Conservation (phyloP, 2,113 vertebrate species). For the Ptyas mucosa region DNA sequence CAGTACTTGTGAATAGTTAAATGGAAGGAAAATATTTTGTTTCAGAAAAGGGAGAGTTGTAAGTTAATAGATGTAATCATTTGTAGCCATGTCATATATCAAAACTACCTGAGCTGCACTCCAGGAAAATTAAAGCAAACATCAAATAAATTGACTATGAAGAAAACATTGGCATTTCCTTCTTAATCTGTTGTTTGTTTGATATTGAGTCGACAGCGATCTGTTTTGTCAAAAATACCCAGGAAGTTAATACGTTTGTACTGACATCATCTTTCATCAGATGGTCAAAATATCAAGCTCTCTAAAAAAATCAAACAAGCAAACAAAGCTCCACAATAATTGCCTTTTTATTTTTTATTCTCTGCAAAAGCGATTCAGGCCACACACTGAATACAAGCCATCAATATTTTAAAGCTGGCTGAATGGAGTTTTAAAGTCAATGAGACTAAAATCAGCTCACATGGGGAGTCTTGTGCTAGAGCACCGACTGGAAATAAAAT, state of each 20-base stretch:
- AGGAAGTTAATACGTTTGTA: not conserved
- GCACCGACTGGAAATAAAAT: not conserved
- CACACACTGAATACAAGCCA: not conserved
- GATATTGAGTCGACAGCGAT: not conserved
- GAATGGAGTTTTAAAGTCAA: not conserved
- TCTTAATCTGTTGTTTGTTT: not conserved
- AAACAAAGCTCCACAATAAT: not conserved
- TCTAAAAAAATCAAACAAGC: not conserved
- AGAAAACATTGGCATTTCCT: not conserved
- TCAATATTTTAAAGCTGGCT: not conserved
- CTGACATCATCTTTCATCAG: not conserved
- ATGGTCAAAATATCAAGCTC: not conserved
- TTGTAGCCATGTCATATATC: slow-evolving; percentile 4
- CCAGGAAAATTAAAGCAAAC: not conserved
- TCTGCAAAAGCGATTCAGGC: not conserved
- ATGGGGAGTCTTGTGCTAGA: not conserved
- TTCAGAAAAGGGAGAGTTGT: slow-evolving; percentile 13
- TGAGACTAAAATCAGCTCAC: not conserved
- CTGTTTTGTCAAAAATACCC: not conserved
- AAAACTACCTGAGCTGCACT: slow-evolving; percentile 17
- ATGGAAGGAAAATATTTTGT: not conserved
- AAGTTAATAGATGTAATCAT: slow-evolving; percentile 7
- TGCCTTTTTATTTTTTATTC: not conserved
- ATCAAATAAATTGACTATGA: slow-evolving; percentile 8
- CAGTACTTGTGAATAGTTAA: not conserved